Evolutionary conservation across 2,113 vertebrate genomes (phyloP), one percentile per base, ranked within the genome.

Genomic region (Pygoscelis adeliae): DNA sequence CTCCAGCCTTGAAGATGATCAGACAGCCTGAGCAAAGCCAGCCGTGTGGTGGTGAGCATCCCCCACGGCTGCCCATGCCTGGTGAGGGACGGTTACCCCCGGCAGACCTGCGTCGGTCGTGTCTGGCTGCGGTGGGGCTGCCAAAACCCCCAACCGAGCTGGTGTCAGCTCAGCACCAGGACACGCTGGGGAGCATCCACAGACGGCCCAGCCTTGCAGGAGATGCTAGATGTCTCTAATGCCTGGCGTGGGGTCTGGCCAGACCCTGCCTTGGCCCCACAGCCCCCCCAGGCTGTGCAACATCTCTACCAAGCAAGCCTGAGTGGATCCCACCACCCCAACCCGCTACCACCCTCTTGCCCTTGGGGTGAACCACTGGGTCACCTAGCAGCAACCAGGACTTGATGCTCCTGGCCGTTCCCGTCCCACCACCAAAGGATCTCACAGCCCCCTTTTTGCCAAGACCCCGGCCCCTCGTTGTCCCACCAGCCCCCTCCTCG

Each of bases 21-120:
- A 42, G 62, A 9, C 53, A 67, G 14, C 52, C 50, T 18, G 9
- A 89, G 63, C 58, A 70, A 71, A 67, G 53, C 17, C 36, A 78
- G 49, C 11, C 9, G 9, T 18, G 53, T 1, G 2, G n/a, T 11
- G 21, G 26, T 12, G 52, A 94, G 62, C 18, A 29, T 14, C 14
- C 36, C 15, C 25, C 36, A 36, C 0, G 1, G 36, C 71, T 69
- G 23, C 27, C 42, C 30, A 0, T 17, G 49, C 25, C 52, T 36
- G 30, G 22, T 13, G 30, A n/a, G 32, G 46, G 53, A 10, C 1
- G 0, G 16, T 30, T 7, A 19, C 11, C 20, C 29, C 18, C 0
- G 0, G 56, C 29, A 71, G 76, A 40, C 10, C 49, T 32, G 7
- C 4, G 1, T 2, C 0, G 0, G 4, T 56, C 6, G 0, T n/a